Percentiles rank a stretch among this genome's conserved stretches.
Evolutionary conservation across 2,797 vertebrate genomes (phyloP).

Genomic region (Setipinna tenuifilis): DNA sequence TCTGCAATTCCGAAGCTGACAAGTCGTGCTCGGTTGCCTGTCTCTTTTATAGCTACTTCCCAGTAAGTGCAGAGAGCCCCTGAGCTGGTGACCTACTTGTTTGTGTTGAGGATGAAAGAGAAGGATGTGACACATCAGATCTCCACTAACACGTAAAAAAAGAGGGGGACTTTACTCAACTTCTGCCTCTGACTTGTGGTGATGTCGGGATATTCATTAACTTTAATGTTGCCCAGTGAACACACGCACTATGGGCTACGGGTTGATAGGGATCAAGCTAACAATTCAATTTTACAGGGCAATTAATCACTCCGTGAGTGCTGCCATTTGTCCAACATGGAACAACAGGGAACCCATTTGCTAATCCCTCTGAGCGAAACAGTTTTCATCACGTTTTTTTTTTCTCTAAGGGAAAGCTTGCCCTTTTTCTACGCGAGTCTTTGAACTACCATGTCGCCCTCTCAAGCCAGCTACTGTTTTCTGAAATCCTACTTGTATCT

Average conservation of each 20-base stretch:
- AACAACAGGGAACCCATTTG: background rate
- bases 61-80: slow-evolving; percentile 20
- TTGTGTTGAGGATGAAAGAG: slow-evolving; percentile 43
- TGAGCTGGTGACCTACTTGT: slow-evolving; percentile 51
- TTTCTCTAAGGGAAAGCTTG: background rate
- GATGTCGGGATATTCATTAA: background rate
- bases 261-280: background rate
- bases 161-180: background rate
- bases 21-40: background rate
- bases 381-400: background rate
- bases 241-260: background rate
- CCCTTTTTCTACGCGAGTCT: background rate
- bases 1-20: background rate
- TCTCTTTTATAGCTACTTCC: slow-evolving; percentile 23
- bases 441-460: background rate
- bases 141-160: slow-evolving; percentile 12
- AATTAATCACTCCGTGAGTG: background rate
- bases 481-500: background rate
- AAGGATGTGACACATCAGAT: slow-evolving; percentile 36
- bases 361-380: background rate
- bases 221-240: background rate
- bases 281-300: background rate
- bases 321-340: background rate
- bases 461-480: background rate
- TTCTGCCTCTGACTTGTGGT: background rate